Evolutionary conservation across 2,113 vertebrate genomes (phyloP).

Genomic region (Passerina amoena): DNA sequence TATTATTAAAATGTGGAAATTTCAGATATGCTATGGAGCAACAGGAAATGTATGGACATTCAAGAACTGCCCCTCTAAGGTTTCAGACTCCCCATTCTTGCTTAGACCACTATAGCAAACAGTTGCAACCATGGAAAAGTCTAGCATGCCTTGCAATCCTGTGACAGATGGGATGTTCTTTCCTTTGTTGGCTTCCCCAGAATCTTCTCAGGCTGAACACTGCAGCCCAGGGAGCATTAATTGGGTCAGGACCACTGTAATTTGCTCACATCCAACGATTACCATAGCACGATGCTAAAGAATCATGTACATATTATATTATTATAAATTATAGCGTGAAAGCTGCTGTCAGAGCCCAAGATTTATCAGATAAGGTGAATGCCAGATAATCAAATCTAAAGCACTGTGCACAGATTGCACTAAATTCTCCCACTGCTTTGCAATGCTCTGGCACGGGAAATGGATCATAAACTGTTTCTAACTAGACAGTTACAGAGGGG

Average conservation of each 20-base stretch:
- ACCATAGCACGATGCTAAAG: neutral
- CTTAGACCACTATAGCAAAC: neutral
- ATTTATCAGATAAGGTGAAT: neutral
- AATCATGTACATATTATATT: neutral
- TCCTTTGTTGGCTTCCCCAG: neutral
- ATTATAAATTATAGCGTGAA: neutral
- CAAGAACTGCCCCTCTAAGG: neutral
- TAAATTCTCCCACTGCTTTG: slow-evolving; percentile 14
- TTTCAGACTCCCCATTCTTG: neutral
- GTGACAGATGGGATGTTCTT: neutral
- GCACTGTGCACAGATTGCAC: neutral
- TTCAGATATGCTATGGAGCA: neutral
- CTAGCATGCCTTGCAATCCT: neutral
- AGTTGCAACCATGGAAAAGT: neutral
- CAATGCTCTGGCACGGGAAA: neutral
- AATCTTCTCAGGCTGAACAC: neutral
- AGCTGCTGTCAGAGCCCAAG: neutral
- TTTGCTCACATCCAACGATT: neutral
- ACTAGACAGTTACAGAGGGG: neutral
- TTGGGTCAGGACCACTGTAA: neutral
- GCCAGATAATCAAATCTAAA: neutral
- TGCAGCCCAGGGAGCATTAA: neutral
- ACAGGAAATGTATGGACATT: neutral
- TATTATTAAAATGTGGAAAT: neutral
- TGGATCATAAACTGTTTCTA: slow-evolving; percentile 9